These are phyloP conservation scores for Anoplopoma fimbria DNA, from an alignment of 2,113 vertebrate species.

Conservation along the genomic window DNA sequence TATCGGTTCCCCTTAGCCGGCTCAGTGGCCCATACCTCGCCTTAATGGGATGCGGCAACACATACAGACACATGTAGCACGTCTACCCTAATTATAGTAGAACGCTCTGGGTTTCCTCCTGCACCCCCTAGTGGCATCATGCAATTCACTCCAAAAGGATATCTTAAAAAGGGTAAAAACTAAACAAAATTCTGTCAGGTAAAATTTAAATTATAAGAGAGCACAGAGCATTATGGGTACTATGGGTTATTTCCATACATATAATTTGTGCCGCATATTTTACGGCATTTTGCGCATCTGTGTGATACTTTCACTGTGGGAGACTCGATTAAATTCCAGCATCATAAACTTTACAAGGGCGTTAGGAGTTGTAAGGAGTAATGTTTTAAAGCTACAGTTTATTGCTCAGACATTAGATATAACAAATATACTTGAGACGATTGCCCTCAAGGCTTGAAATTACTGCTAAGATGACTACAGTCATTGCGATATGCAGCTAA, in stretches of 20 bases:
- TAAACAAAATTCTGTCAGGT: constrained; percentile 3
- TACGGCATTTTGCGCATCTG: not conserved
- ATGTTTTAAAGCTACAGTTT: constrained; percentile 7
- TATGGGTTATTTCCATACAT: not conserved
- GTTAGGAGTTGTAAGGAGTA: not conserved
- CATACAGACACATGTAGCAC: constrained; percentile 79
- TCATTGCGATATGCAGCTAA: not conserved
- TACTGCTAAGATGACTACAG: not conserved
- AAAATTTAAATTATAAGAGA: not conserved
- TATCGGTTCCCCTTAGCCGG: constrained; percentile 61
- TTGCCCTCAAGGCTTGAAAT: not conserved
- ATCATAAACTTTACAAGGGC: not conserved
- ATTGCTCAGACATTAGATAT: not conserved
- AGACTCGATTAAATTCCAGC: not conserved
- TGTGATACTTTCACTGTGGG: not conserved
- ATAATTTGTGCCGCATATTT: not conserved
- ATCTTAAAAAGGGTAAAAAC: constrained; percentile 12
- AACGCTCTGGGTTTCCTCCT: constrained; percentile 50
- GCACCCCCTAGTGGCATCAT: constrained; percentile 57
- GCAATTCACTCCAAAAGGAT: constrained; percentile 48
- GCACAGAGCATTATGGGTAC: not conserved
- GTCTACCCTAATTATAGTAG: constrained; percentile 77
- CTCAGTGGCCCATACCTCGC: constrained; percentile 66
- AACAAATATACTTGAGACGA: constrained; percentile 2
- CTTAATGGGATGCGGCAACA: constrained; percentile 78